Evolutionary conservation across 2,113 vertebrate species (phyloP), one percentile per base, ranked within the genome.

Genomic region (Columbina picui): DNA sequence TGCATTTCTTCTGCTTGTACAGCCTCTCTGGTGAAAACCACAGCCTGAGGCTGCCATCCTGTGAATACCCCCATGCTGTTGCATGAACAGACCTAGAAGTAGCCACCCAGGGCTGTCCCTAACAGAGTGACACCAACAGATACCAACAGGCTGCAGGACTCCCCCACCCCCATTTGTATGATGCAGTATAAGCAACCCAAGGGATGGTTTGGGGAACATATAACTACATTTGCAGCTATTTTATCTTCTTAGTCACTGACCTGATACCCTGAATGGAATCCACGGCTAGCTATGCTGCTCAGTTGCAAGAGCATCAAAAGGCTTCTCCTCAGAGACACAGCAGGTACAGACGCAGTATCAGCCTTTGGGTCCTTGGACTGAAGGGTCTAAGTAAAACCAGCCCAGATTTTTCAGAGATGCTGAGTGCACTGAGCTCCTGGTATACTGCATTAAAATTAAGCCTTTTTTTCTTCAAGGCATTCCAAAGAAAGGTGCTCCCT

Each of bases 191-290:
- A 88, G 41, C 45, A 79, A 60, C 7, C 16, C 0, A 1, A 81
- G 69, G 34, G 39, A n/a, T 81, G 47, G 17, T 71, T 91, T 92
- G 4, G 19, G 69, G 65, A 87, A 41, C 12, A 9, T 39, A 64
- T 94, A 90, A 70, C 78, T 56, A 36, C 65, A 84, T 95, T 73
- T 79, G 81, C 36, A 76, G 65, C 74, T 94, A 87, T 96, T 96
- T 92, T 87, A 89, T 74, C 56, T 89, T 75, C 84, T 96, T 94
- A 82, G 52, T 96, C 93, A 91, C 73, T 49, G 41, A 52, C 53
- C 73, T 87, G 91, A 81, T 57, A 84, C 94, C 61, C 73, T 65
- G 57, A 74, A 56, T n/a, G 59, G 56, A 89, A 84, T 63, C 68
- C 50, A 16, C 11, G 43, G 69, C 57, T 84, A 55, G 61, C 47